Evolutionary conservation across 2,888 invertebrate genomes (phyloP), one percentile per base, ranked within the genome.

Genomic region (Chesias legatella): DNA sequence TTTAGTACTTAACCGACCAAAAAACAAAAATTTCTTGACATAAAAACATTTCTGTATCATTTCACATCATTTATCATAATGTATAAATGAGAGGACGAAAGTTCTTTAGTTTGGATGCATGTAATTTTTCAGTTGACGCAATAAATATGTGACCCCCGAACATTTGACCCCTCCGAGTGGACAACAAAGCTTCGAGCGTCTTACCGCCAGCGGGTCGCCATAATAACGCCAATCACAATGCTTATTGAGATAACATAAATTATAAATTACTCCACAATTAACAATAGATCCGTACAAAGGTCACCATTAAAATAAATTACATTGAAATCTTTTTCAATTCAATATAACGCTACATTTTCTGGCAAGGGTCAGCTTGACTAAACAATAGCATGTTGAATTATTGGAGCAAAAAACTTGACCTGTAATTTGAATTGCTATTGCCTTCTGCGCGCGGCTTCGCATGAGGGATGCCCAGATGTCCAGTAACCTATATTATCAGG

Each of bases 201-300:
- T 88, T 83, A 62, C 75, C 74, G 68, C 68, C 67, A 62, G 69
- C 79, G 81, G 82, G 79, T 81, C 79, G 62, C 63, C 69, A 78
- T 85, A 84, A 85, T 82, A 75, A 71, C 73, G 63, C 51, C 78
- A 80, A 83, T 83, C 79, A 79, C 78, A 76, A 73, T 70, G 55
- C 64, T 73, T 79, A 81, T 79, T 77, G 75, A 79, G 79, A 81
- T 74, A 76, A 75, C 79, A 83, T 81, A 84, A 81, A 85, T 84
- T 83, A 82, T 78, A 78, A 80, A 82, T 77, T 74, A 64, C 50
- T 44, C n/a, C 41, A 48, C 34, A 33, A 38, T 44, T 51, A 33
- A 48, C 51, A 53, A 53, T 48, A 36, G 51, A 36, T 44, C 37
- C 17, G 51, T 24, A 53, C 46, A 50, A 50, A 54, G 49, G 51